A percentile compares a stretch with the other conserved stretches of the same genome.
phyloP scores from a whole-genome alignment of 2,888 invertebrate species.

The Leuctra nigra region DNA sequence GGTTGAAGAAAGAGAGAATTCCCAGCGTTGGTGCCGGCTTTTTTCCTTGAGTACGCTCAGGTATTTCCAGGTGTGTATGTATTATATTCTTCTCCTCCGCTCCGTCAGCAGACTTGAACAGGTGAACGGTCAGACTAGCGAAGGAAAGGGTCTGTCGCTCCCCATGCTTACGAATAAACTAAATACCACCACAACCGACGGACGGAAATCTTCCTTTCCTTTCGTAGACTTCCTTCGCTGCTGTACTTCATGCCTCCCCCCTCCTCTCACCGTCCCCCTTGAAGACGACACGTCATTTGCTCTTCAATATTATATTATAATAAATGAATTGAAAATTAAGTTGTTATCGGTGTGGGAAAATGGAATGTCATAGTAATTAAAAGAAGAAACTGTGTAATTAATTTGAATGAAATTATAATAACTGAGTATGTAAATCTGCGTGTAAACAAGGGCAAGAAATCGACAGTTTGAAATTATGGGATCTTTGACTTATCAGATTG shows the following conservation, averaged over 20 bases:
- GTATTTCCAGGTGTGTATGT: conserved; percentile 3
- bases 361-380: not conserved
- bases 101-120: too few relatives aligned
- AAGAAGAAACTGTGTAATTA: not conserved
- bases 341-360: not conserved
- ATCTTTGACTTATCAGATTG: too few relatives aligned
- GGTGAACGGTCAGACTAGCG: conserved; percentile 8
- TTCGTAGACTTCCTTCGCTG: not conserved
- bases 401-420: not conserved
- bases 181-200: not conserved
- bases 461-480: too few relatives aligned
- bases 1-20: not conserved
- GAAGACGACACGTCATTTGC: too few relatives aligned
- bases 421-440: not conserved
- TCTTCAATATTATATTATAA: too few relatives aligned
- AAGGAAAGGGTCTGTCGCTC: not conserved
- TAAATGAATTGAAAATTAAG: not conserved
- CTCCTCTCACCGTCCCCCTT: not conserved
- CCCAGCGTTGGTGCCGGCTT: not conserved
- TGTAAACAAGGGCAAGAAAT: not conserved
- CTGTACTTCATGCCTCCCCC: not conserved
- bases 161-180: conserved; percentile 16
- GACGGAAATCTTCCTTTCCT: not conserved
- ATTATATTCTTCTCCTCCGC: not conserved
- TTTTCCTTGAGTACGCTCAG: not conserved